phyloP scores from a whole-genome alignment of 1,140 invertebrate genomes.

The Laupala kohalensis region DNA sequence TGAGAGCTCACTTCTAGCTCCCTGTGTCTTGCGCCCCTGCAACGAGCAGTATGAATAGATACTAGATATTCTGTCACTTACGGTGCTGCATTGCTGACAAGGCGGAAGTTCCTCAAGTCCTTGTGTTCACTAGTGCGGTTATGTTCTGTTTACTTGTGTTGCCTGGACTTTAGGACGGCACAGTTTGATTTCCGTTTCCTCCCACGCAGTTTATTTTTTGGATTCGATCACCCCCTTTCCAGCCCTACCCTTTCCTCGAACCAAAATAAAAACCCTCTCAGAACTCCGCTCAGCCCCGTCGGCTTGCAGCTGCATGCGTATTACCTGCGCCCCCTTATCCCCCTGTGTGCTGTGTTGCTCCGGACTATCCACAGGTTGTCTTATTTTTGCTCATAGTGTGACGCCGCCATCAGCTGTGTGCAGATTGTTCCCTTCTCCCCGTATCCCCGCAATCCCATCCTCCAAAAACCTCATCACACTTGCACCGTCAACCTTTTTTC shows the following conservation, averaged over 20 bases:
- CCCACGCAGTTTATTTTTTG: constrained; percentile 1
- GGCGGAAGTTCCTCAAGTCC: constrained; percentile 5
- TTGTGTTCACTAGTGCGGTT: constrained; percentile 4
- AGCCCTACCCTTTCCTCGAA: too few relatives aligned
- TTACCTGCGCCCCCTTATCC: neutral
- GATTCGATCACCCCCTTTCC: neutral
- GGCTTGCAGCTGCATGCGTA: constrained; percentile 1
- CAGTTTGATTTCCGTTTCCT: constrained; percentile 3
- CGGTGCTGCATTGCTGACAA: constrained; percentile 4
- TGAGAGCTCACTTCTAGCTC: neutral
- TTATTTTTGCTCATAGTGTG: neutral
- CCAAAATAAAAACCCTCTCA: too few relatives aligned
- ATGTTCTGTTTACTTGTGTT: constrained; percentile 8
- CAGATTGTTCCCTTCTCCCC: neutral
- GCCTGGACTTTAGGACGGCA: constrained; percentile 12
- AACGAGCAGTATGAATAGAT: neutral
- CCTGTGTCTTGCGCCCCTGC: neutral
- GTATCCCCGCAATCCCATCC: neutral
- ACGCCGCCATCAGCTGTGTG: neutral
- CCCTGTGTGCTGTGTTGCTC: neutral
- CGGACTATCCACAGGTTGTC: neutral
- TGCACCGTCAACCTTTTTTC: neutral
- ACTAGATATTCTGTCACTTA: neutral
- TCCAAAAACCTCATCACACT: neutral
- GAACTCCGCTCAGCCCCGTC: neutral